Base-by-base conservation (phyloP, 1,140 invertebrate species). In the Ladona fulva region DNA sequence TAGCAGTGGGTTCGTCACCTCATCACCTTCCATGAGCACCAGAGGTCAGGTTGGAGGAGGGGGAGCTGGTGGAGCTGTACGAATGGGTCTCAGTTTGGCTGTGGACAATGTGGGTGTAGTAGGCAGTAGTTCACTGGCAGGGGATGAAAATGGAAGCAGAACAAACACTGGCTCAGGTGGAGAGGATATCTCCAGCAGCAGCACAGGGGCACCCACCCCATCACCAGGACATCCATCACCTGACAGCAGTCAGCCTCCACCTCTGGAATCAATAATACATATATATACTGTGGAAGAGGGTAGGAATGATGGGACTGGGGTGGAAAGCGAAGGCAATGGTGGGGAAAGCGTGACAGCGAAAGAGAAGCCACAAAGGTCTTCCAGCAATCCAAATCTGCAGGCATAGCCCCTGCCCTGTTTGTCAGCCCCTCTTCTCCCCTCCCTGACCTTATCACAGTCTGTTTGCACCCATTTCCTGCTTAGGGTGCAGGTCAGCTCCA, bases 351-450 rank as follows among this genome's bases (percentile, higher is more conserved):
- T 66, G n/a, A 19, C 1, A 1, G 52, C 3, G 5, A 66, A 66
- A 5, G 52, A 66, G 14, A 66, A 66, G n/a, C 52, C 52, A 22
- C 52, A 66, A 22, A 66, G 52, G 52, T 66, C 52, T 66, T 66
- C 52, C 52, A 66, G 52, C 52, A 66, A 66, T 66, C 52, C 52
- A 66, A 22, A 66, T 66, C 14, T 66, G 52, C n/a, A 19, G n/a
- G 52, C 52, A 66, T 66, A 66, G 52, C 52, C 52, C 52, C 52
- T 66, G 52, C 52, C 52, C 52, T 66, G 52, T 66, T 66, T 66
- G 52, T 66, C 16, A 6, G n/a, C 16, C 52, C 12, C 52, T 22
- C 52, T 66, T 22, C 52, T 22, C 52, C 52, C 52, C 14, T 66
- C 16, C 52, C 52, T 22, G 52, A 66, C 52, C 52, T 66, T 66